Evolutionary conservation across 2,797 vertebrate species (phyloP), one percentile per base, ranked within the genome.

Genomic region (Smutsia gigantea): DNA sequence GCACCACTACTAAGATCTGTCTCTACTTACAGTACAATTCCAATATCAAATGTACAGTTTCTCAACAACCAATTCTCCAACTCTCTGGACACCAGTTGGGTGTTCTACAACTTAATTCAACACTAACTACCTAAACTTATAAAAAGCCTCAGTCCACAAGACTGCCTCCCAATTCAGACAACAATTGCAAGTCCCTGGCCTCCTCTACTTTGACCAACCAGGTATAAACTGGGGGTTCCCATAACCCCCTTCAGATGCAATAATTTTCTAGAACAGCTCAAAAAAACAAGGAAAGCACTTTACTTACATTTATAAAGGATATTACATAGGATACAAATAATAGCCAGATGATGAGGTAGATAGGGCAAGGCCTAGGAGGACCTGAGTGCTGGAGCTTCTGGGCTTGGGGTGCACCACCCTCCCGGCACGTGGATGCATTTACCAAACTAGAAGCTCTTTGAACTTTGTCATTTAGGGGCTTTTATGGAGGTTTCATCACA

Each of bases 251-350:
- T 59, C 75, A 72, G 55, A 37, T 46, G 46, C 29, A 86, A 37
- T 53, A 42, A 85, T 90, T 86, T 90, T 46, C 46, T 61, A 63
- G 31, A 79, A 91, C 14, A 91, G 14, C 18, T 95, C 64, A 91
- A 34, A 91, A 19, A 71, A 63, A 55, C 64, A 64, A 91, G 31
- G 37, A 37, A 71, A 91, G 37, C 53, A 78, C 64, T 85, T 71
- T 71, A 63, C 53, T 66, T 71, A 64, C 14, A 57, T 29, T 59
- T 39, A 84, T 59, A 89, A 82, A 94, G 77, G 77, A 64, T n/a
- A 74, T 46, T 66, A 57, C 31, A 74, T 42, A 93, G 37, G 49
- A 75, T 75, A 85, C 25, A 75, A 86, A 21, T 21, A 81, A 63
- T 17, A 87, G 27, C 7, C 64, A 72, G 46, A 93, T 87, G 77